A percentile compares a stretch with the other conserved stretches of the same genome.
phyloP scores from a whole-genome alignment of 1,140 invertebrate genomes.

The Lucilia cuprina region DNA sequence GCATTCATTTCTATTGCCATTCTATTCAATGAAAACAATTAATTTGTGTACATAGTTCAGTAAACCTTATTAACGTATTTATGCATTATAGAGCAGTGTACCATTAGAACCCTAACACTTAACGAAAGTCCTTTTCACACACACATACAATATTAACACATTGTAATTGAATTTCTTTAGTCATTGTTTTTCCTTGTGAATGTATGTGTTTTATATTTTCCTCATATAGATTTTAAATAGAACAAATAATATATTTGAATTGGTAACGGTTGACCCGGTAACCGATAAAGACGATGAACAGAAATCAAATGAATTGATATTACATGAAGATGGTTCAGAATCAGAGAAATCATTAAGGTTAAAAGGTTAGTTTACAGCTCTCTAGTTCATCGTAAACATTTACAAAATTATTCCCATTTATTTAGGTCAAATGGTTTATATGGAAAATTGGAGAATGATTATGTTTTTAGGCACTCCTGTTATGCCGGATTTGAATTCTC shows the following conservation, averaged over 20 bases:
- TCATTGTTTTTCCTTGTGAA: not conserved
- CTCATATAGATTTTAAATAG: slow-evolving; percentile 83
- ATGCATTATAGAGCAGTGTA: not conserved
- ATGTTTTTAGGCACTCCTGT: slow-evolving; percentile 95
- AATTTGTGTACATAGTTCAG: not conserved
- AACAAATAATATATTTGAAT: slow-evolving; percentile 95
- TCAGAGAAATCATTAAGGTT: slow-evolving; percentile 77
- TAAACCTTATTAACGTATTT: slow-evolving; percentile 4
- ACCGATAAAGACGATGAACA: slow-evolving; percentile 70
- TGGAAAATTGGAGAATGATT: slow-evolving; percentile 97
- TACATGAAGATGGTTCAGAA: slow-evolving; percentile 71
- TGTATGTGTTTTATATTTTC: not conserved
- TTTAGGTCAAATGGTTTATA: slow-evolving; percentile 95
- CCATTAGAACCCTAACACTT: not conserved
- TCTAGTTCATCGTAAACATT: not conserved
- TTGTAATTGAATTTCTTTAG: not conserved
- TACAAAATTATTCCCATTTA: slow-evolving; percentile 41
- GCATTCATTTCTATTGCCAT: not conserved
- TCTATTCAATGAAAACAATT: not conserved
- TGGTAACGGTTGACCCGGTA: slow-evolving; percentile 86
- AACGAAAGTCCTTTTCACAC: not conserved
- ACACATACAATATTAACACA: not conserved
- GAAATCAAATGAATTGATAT: slow-evolving; percentile 66
- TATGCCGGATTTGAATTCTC: slow-evolving; percentile 89
- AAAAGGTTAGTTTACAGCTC: slow-evolving; percentile 71